A percentile compares a stretch with the other conserved stretches of the same genome.
These are phyloP conservation scores for Toxostoma redivivum DNA, from an alignment of 2,113 vertebrate species.

Conservation along the genomic window DNA sequence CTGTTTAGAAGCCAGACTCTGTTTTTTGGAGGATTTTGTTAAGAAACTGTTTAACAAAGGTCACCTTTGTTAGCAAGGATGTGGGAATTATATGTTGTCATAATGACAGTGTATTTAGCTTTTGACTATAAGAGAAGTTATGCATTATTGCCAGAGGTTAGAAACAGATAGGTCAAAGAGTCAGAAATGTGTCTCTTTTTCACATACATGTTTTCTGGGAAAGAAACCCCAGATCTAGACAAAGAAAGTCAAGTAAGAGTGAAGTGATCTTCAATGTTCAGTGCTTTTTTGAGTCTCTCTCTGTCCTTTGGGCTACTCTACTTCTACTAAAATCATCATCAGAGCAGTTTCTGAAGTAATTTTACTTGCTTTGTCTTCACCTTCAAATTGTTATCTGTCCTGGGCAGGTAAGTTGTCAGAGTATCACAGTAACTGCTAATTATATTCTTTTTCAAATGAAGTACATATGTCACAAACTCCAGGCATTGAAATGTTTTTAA, in stretches of 20 bases:
- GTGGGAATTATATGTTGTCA: not conserved
- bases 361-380: not conserved
- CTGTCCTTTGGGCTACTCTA: not conserved
- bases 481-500: not conserved
- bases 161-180: not conserved
- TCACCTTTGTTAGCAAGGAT: not conserved
- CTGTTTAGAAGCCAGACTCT: not conserved
- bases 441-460: not conserved
- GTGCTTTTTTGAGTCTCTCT: not conserved
- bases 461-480: not conserved
- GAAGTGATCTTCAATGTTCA: not conserved
- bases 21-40: not conserved
- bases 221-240: not conserved
- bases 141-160: not conserved
- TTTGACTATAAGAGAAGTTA: not conserved
- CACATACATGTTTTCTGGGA: not conserved
- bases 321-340: not conserved
- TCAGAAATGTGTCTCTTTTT: not conserved
- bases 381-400: not conserved
- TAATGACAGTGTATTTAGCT: slow-evolving; percentile 22
- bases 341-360: not conserved
- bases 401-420: not conserved
- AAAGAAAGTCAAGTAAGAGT: not conserved
- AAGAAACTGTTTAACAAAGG: not conserved
- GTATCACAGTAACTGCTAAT: not conserved